These are phyloP conservation scores for Chascanopsetta lugubris DNA, from an alignment of 2,113 vertebrate genomes.

Conservation along the genomic window DNA sequence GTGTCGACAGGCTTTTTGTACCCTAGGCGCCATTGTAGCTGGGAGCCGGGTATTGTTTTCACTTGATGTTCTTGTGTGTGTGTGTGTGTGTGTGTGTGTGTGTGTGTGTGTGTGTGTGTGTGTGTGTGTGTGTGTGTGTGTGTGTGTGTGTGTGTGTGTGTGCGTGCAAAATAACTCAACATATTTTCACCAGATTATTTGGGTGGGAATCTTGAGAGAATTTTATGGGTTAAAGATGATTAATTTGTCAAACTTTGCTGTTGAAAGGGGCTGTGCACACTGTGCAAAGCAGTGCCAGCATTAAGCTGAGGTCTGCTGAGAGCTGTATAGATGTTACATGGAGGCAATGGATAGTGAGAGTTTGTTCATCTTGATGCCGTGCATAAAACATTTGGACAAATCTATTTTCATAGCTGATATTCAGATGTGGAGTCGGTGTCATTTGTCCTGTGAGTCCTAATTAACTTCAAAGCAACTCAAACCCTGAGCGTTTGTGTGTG, in stretches of 20 bases:
- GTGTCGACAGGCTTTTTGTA: not conserved
- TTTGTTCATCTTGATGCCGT: too few species aligned
- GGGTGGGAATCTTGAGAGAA: not conserved
- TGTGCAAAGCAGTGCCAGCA: too few species aligned
- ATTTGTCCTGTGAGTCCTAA: not conserved
- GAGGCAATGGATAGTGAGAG: too few species aligned
- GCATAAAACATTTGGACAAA: too few species aligned
- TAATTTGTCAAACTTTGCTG: too few species aligned
- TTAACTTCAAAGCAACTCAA: not conserved
- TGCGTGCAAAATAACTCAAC: not conserved
- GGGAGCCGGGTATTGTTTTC: not conserved
- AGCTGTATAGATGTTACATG: too few species aligned
- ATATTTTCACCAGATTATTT: not conserved
- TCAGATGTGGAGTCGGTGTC: not conserved
- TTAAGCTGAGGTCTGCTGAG: too few species aligned
- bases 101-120: not conserved
- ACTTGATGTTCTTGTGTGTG: not conserved
- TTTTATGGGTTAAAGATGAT: not conserved
- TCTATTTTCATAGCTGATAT: not conserved
- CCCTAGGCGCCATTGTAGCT: too few species aligned
- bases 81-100: too few species aligned
- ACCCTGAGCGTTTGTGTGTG: not conserved
- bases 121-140: too few species aligned
- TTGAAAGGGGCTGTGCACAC: too few species aligned
- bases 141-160: too few species aligned